Conservation (phyloP, 2,888 invertebrate genomes). For the Junonia oenone region DNA sequence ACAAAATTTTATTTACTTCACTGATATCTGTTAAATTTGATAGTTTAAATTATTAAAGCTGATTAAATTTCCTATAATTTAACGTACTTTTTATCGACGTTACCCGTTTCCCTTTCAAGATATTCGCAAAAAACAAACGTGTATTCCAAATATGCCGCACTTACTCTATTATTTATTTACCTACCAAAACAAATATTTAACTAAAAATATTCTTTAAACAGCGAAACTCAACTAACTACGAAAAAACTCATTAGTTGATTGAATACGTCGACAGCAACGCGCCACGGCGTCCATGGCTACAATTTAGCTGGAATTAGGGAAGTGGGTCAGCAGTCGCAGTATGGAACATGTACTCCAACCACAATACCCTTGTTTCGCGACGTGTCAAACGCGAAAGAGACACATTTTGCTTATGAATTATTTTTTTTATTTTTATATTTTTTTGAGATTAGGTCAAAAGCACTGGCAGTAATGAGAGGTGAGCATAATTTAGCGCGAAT, state of each 20-base stretch:
- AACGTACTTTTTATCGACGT: too few species aligned
- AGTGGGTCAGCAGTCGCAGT: slow-evolving; percentile 37
- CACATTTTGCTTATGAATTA: slow-evolving; percentile 11
- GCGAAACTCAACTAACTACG: too few species aligned
- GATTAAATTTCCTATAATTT: too few species aligned
- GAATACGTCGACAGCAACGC: slow-evolving; percentile 18
- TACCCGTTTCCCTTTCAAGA: too few species aligned
- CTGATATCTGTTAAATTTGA: too few species aligned
- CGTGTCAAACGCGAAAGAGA: slow-evolving; percentile 4
- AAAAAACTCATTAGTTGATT: slow-evolving; percentile 7
- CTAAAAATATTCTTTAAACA: too few species aligned
- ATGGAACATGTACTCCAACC: slow-evolving; percentile 21
- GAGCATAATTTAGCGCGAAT: slow-evolving; percentile 43
- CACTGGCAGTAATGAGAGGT: slow-evolving; percentile 14
- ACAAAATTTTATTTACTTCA: too few species aligned
- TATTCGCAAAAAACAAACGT: too few species aligned
- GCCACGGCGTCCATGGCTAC: slow-evolving; percentile 26
- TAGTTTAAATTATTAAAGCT: too few species aligned
- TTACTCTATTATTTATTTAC: too few species aligned
- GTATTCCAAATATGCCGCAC: too few species aligned
- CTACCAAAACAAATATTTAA: too few species aligned
- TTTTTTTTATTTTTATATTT: slow-evolving; percentile 1
- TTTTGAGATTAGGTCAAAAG: slow-evolving; percentile 6
- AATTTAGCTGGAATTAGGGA: slow-evolving; percentile 47
- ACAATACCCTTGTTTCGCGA: slow-evolving; percentile 23